Evolutionary conservation across 2,797 vertebrate genomes (phyloP).

Genomic region (Siniperca undulata): DNA sequence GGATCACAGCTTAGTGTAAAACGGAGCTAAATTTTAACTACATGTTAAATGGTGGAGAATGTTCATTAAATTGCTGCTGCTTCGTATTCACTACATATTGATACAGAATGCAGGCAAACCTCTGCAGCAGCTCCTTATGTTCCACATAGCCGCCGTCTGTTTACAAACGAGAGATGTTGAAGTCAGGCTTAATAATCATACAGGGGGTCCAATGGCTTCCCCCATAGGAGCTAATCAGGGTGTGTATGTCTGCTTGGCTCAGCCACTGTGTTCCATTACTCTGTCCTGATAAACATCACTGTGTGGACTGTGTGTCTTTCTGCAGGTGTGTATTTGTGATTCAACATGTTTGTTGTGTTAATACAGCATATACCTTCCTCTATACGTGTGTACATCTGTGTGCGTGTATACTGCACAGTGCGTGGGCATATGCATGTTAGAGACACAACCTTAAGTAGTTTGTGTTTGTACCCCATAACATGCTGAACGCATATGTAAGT

Average conservation of each 20-base stretch:
- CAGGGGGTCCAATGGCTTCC: constrained; percentile 32
- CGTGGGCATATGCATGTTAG: background rate
- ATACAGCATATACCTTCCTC: constrained; percentile 18
- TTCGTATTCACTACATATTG: too few relatives aligned
- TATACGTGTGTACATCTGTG: background rate
- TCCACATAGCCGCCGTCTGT: constrained; percentile 8
- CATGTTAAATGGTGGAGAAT: too few relatives aligned
- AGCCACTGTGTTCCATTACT: constrained; percentile 42
- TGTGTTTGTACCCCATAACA: constrained; percentile 19
- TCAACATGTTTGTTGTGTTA: constrained; percentile 29
- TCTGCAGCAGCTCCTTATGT: constrained; percentile 19
- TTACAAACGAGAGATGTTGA: constrained; percentile 31
- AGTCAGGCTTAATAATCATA: constrained; percentile 35
- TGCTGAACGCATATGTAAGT: constrained; percentile 42
- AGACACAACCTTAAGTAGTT: constrained; percentile 3
- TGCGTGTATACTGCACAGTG: background rate
- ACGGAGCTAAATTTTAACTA: too few relatives aligned
- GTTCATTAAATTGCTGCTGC: too few relatives aligned
- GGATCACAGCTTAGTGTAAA: too few relatives aligned
- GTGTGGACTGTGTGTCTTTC: constrained; percentile 25
- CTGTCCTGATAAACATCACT: constrained; percentile 45
- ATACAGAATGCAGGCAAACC: too few relatives aligned
- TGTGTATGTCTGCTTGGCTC: constrained; percentile 24
- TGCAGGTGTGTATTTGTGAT: constrained; percentile 16
- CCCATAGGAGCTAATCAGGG: constrained; percentile 66